Conservation (phyloP, 1,140 invertebrate species). For the Drosophila melanica region DNA sequence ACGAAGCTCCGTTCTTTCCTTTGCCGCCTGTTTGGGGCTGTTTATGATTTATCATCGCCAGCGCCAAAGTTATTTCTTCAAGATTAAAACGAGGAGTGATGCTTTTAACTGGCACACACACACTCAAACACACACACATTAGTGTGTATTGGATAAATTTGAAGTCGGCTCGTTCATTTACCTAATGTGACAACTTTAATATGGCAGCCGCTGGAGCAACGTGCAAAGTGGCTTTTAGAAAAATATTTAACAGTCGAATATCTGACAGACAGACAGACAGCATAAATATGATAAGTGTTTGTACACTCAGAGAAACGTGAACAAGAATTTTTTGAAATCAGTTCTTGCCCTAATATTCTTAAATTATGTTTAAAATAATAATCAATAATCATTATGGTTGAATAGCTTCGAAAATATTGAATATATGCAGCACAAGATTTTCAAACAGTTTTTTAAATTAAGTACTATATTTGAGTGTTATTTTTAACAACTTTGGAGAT, state of each 20-base stretch:
- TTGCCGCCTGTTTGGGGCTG: conserved; percentile 42
- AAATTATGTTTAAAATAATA: too few species aligned
- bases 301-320: too few species aligned
- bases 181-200: conserved; percentile 81
- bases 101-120: conserved; percentile 57
- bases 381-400: too few species aligned
- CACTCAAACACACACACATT: not conserved
- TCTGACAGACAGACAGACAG: conserved; percentile 3
- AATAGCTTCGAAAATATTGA: too few species aligned
- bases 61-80: conserved; percentile 75
- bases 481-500: too few species aligned
- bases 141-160: conserved; percentile 13
- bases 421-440: too few species aligned
- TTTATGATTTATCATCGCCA: conserved; percentile 83
- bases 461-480: too few species aligned
- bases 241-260: conserved; percentile 57
- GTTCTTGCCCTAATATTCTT: too few species aligned
- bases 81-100: conserved; percentile 72
- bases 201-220: conserved; percentile 45
- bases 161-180: conserved; percentile 59
- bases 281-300: conserved; percentile 16
- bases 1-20: conserved; percentile 7
- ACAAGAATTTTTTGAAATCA: too few species aligned
- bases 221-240: conserved; percentile 61
- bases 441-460: too few species aligned